These are phyloP conservation scores for Solea senegalensis DNA, from an alignment of 2,113 vertebrate genomes.

Conservation along the genomic window DNA sequence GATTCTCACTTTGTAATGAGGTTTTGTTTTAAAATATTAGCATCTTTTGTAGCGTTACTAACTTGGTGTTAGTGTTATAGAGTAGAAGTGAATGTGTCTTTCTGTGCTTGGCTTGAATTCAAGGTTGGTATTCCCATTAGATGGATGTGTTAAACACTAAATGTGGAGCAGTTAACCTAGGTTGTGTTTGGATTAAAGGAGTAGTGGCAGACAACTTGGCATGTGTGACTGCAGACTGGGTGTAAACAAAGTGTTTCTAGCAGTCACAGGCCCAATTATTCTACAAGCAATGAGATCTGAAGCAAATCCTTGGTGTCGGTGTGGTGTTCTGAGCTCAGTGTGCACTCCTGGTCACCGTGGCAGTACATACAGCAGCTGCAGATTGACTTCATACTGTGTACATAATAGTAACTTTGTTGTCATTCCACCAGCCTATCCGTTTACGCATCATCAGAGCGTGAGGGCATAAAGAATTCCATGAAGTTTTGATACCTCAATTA, in stretches of 20 bases:
- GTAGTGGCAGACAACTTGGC: constrained; percentile 61
- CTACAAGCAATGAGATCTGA: constrained; percentile 49
- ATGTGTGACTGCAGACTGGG: constrained; percentile 43
- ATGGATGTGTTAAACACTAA: constrained; percentile 60
- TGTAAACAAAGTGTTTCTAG: constrained; percentile 65
- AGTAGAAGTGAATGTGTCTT: constrained; percentile 44
- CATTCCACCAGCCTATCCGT: constrained; percentile 76
- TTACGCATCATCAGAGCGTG: constrained; percentile 64
- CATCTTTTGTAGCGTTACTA: constrained; percentile 49
- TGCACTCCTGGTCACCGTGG: constrained; percentile 58
- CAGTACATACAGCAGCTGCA: constrained; percentile 60
- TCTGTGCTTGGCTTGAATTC: constrained; percentile 35
- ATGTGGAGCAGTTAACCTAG: constrained; percentile 59
- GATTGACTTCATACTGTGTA: constrained; percentile 74
- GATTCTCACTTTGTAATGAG: constrained; percentile 40
- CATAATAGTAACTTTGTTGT: constrained; percentile 80
- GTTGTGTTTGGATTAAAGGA: constrained; percentile 62
- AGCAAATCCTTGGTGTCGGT: constrained; percentile 40
- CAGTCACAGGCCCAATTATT: constrained; percentile 61
- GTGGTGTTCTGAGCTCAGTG: constrained; percentile 15
- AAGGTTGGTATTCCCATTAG: constrained; percentile 46
- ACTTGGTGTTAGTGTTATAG: constrained; percentile 47
- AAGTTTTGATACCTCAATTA: constrained; percentile 79
- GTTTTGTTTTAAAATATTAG: constrained; percentile 47
- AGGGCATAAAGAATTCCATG: constrained; percentile 71